These are phyloP conservation scores for Ciconia nigra DNA, from an alignment of 2,797 vertebrate species.

Conservation along the genomic window DNA sequence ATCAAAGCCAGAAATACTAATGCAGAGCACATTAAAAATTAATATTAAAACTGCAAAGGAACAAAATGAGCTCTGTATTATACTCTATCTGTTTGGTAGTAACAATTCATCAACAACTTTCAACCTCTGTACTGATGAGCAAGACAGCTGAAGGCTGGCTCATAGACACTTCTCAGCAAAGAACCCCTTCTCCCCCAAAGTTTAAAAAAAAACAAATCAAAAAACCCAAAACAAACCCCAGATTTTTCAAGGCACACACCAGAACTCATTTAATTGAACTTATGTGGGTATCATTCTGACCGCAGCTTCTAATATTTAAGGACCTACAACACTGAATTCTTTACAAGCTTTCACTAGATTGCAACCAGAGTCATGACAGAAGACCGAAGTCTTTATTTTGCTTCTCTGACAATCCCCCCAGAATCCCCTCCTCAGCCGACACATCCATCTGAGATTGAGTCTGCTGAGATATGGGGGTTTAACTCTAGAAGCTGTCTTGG, in stretches of 20 bases:
- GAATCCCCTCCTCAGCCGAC: neutral
- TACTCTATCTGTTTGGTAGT: neutral
- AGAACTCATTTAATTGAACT: neutral
- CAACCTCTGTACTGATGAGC: neutral
- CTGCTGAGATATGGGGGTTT: neutral
- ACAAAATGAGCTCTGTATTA: neutral
- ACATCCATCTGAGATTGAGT: neutral
- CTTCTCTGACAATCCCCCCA: neutral
- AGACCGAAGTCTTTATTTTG: neutral
- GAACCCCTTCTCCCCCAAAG: neutral
- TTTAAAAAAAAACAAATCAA: neutral
- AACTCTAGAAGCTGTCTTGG: neutral
- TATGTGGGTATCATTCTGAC: neutral
- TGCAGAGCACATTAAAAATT: neutral
- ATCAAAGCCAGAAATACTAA: neutral
- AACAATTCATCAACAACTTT: neutral
- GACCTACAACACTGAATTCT: neutral
- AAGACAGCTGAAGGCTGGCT: neutral
- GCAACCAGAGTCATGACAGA: neutral
- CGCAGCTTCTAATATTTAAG: neutral
- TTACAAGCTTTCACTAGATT: neutral
- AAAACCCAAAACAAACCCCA: accelerated
- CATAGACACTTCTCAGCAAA: neutral
- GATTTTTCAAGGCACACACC: neutral
- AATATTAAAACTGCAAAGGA: neutral